Evolutionary conservation across 2,113 vertebrate genomes (phyloP).

Genomic region (Pongo pygmaeus): DNA sequence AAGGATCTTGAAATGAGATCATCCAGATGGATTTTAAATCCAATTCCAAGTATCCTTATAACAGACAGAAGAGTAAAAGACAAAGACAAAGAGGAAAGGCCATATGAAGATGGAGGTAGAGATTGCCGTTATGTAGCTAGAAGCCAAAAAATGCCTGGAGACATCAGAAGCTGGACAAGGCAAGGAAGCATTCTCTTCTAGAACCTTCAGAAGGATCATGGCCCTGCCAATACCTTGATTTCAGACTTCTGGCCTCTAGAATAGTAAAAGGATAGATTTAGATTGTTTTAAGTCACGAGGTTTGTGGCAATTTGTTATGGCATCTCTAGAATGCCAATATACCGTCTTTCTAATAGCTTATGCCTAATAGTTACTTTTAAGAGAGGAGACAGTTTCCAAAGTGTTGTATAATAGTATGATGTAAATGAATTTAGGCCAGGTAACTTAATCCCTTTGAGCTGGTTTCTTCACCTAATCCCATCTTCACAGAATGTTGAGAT

Average conservation of each 20-base stretch:
- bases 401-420: background rate
- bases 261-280: background rate
- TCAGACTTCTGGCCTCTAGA: background rate
- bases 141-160: background rate
- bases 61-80: slow-evolving; percentile 20
- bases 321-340: background rate
- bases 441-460: background rate
- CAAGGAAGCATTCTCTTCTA: background rate
- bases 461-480: slow-evolving; percentile 13
- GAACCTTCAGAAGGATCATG: background rate
- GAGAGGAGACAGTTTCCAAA: background rate
- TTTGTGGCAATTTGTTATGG: background rate
- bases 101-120: background rate
- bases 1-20: slow-evolving; percentile 34
- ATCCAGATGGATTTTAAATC: background rate
- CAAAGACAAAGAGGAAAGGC: background rate
- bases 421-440: background rate
- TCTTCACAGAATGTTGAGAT: slow-evolving; percentile 8
- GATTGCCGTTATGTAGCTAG: background rate
- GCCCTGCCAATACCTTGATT: background rate
- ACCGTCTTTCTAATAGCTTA: background rate
- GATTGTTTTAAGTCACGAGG: background rate
- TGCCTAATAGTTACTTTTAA: background rate
- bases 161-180: background rate
- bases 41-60: background rate